Evolutionary conservation across 92 coral and sea anemone species (phyloP), one percentile per base, ranked within the genome.

Genomic region (Paragorgia papillata): DNA sequence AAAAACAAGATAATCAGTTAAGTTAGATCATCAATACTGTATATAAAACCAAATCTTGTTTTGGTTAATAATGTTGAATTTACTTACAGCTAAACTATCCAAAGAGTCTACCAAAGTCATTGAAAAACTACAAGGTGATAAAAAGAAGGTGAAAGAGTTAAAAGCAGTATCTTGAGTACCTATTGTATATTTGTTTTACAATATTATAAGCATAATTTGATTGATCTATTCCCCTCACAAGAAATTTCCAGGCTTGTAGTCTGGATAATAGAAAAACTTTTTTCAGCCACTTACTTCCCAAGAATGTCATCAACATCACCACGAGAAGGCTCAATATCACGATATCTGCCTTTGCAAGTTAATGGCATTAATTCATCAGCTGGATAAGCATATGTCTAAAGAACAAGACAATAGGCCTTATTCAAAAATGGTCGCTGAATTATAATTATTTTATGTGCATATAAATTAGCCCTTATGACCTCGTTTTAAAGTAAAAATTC

Each of bases 351-450:
- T 76, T 91, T 94, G 62, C 98, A 94, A 79, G 90, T 91, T 24
- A 94, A 75, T n/a, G 98, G 98, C 98, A 94, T 94, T 51, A 94
- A 82, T 79, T 94, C 98, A 81, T 94, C 98, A 12, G 98, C 98
- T 32, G 98, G 98, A 64, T 94, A 94, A 28, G 98, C 98, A 89
- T 87, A 83, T 54, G 68, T 75, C 98, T 94, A 67, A 26, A 80
- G 77, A 57, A 67, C n/a, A 26, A 17, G 48, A 25, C 37, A 64
- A 64, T 33, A 25, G 53, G 51, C n/a, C n/a, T n/a, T n/a, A n/a
- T n/a, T n/a, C n/a, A n/a, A n/a, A n/a, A n/a, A n/a, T n/a, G n/a
- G n/a, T n/a, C n/a, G n/a, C n/a, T n/a, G n/a, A n/a, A n/a, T n/a
- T n/a, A n/a, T n/a, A n/a, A n/a, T n/a, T n/a, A n/a, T n/a, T n/a